Percentiles rank a stretch among this genome's conserved stretches.
These are phyloP conservation scores for Microplitis manilae DNA, from an alignment of 2,888 invertebrate species.

Conservation along the genomic window DNA sequence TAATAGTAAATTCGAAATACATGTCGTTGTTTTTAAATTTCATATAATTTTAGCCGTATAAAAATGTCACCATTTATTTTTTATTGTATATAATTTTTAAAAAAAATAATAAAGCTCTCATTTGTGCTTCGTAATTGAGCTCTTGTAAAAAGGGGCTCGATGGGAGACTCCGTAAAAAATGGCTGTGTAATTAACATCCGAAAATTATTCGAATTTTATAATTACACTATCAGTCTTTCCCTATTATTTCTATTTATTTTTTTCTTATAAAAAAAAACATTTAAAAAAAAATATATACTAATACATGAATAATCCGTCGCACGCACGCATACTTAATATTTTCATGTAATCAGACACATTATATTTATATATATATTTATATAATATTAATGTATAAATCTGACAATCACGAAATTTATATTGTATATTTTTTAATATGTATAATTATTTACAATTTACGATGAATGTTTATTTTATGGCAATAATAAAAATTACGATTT, in stretches of 20 bases:
- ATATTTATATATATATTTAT: conserved; percentile 25
- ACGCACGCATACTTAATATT: conserved; percentile 35
- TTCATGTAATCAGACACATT: conserved; percentile 30
- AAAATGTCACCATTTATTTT: conserved; percentile 13
- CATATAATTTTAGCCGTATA: conserved; percentile 5
- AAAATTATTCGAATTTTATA: background rate
- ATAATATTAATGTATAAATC: conserved; percentile 26
- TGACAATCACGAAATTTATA: conserved; percentile 46
- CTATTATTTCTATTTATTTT: conserved; percentile 23
- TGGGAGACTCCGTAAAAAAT: conserved; percentile 23
- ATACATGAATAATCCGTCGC: conserved; percentile 29
- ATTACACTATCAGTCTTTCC: conserved; percentile 38
- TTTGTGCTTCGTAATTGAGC: conserved; percentile 27
- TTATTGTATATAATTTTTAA: conserved; percentile 9
- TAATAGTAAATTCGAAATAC: conserved; percentile 1
- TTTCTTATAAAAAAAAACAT: conserved; percentile 8
- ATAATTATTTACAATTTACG: conserved; percentile 52
- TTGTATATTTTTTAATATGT: conserved; percentile 48
- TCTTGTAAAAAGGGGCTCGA: background rate
- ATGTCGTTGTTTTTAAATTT: conserved; percentile 13
- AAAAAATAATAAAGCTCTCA: conserved; percentile 29
- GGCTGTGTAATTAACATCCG: conserved; percentile 23
- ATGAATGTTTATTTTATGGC: conserved; percentile 29
- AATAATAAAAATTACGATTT: conserved; percentile 3
- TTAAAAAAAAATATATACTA: conserved; percentile 14